Conservation (phyloP, 1,140 invertebrate species). For the Laodelphax striatellus region DNA sequence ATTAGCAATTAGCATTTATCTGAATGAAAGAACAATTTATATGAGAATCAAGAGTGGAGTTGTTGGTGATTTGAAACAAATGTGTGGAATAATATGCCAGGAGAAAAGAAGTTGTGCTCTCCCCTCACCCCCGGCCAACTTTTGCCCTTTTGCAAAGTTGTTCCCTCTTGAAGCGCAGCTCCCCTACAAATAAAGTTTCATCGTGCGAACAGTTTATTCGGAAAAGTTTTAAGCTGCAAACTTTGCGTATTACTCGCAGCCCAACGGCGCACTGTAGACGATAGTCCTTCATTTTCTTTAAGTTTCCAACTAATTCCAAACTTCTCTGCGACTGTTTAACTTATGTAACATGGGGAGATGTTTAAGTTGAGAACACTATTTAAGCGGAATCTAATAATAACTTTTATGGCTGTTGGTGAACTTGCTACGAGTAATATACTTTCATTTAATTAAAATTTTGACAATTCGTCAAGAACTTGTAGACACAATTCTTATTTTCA, state of each 20-base stretch:
- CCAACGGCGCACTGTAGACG: neutral
- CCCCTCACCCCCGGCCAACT: no score
- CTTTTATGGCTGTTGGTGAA: neutral
- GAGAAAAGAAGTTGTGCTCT: no score
- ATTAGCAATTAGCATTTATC: no score
- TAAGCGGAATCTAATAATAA: slow-evolving; percentile 3
- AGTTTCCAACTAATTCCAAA: slow-evolving; percentile 1
- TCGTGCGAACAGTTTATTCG: slow-evolving; percentile 3
- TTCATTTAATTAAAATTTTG: slow-evolving; percentile 5
- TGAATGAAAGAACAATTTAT: no score
- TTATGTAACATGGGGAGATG: neutral
- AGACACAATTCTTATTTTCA: no score
- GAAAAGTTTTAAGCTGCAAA: slow-evolving; percentile 4
- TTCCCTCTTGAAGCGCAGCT: neutral
- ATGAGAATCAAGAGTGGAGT: no score
- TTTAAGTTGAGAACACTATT: slow-evolving; percentile 3
- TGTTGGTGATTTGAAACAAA: no score
- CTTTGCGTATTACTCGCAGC: neutral
- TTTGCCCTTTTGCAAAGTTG: no score
- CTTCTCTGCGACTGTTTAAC: neutral
- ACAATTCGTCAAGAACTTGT: neutral
- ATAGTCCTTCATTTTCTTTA: slow-evolving; percentile 4
- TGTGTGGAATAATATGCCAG: no score
- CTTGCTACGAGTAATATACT: neutral
- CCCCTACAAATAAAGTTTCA: slow-evolving; percentile 3